phyloP scores from a whole-genome alignment of 2,113 vertebrate genomes.

The Pyrgilauda ruficollis region DNA sequence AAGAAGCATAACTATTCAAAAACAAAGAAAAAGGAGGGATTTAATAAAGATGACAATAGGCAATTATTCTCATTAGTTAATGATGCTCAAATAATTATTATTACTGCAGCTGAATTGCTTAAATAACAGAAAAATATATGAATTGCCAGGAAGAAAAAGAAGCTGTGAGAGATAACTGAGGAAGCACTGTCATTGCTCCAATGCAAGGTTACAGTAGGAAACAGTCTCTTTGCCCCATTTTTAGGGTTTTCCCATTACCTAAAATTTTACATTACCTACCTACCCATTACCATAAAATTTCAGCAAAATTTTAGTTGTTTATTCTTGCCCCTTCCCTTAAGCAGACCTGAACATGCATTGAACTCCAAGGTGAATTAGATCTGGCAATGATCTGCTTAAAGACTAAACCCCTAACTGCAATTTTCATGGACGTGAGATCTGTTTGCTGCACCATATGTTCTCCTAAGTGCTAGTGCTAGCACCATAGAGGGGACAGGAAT shows the following conservation, averaged over 20 bases:
- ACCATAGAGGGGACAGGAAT: background rate
- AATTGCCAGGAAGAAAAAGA: background rate
- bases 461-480: background rate
- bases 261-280: no score
- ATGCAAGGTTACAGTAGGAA: background rate
- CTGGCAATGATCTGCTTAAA: background rate
- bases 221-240: background rate
- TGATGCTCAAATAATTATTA: background rate
- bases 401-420: background rate
- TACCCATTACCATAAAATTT: no score
- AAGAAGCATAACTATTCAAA: background rate
- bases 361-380: background rate
- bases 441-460: background rate
- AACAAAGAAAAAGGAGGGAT: background rate
- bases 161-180: background rate
- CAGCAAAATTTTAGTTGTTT: background rate
- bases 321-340: background rate
- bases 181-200: background rate
- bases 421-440: background rate
- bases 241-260: background rate
- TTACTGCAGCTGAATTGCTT: background rate
- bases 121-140: background rate
- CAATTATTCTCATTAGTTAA: slow-evolving; percentile 5
- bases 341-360: background rate
- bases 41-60: background rate